Evolutionary conservation across 1,140 invertebrate genomes (phyloP).

Genomic region (Laupala kohalensis): DNA sequence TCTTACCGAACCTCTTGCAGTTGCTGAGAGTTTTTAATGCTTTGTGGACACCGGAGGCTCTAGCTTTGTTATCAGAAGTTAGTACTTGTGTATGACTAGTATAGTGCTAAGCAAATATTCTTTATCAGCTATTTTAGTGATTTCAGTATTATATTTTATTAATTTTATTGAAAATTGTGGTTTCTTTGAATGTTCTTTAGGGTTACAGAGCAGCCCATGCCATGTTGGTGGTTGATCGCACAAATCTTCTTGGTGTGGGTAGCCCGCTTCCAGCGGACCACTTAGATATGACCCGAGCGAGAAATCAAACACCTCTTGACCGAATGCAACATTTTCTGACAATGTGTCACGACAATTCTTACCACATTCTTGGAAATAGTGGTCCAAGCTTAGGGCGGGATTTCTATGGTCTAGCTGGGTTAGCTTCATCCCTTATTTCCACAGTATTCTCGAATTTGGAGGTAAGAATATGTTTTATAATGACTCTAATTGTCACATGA

Average conservation of each 20-base stretch:
- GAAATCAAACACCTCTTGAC: conserved; percentile 43
- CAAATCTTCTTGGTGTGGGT: conserved; percentile 44
- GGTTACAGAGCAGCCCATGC: conserved; percentile 54
- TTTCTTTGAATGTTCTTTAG: conserved; percentile 21
- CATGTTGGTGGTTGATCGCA: conserved; percentile 55
- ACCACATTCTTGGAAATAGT: conserved; percentile 63
- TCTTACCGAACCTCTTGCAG: conserved; percentile 61
- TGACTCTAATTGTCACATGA: not conserved
- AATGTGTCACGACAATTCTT: conserved; percentile 54
- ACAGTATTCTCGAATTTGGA: conserved; percentile 57
- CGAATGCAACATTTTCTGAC: conserved; percentile 71
- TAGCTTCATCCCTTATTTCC: conserved; percentile 44
- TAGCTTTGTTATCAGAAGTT: conserved; percentile 42
- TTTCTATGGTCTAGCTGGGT: conserved; percentile 56
- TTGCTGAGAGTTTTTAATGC: conserved; percentile 65
- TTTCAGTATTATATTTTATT: no score
- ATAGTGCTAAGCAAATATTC: no score
- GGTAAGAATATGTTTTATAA: conserved; percentile 25
- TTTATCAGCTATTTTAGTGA: no score
- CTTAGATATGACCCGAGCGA: conserved; percentile 29
- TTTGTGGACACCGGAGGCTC: conserved; percentile 55
- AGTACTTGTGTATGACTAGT: conserved; percentile 18
- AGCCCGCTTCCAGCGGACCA: conserved; percentile 24
- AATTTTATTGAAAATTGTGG: no score
- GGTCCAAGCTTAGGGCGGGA: conserved; percentile 68